Evolutionary conservation across 2,888 invertebrate species (phyloP).

Genomic region (Nephrotoma guestfalica): DNA sequence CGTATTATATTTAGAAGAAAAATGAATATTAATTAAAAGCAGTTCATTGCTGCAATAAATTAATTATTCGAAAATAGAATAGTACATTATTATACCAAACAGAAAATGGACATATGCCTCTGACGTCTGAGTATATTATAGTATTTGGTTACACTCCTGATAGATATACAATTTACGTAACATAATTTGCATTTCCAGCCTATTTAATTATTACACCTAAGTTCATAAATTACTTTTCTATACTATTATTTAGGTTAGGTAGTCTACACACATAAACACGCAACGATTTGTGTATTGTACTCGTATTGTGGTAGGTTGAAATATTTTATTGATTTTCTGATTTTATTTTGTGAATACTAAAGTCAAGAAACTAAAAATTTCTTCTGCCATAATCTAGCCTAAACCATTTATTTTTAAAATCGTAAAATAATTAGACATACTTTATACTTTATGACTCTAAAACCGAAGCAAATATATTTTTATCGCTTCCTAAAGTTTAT

Average conservation of each 20-base stretch:
- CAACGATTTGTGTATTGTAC: background rate
- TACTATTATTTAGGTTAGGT: background rate
- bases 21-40: background rate
- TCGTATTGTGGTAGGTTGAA: background rate
- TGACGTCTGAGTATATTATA: no score
- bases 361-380: no score
- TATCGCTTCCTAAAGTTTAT: background rate
- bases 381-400: background rate
- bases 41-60: background rate
- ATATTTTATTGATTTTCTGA: background rate
- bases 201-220: no score
- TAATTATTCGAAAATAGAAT: background rate
- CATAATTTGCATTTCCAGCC: background rate
- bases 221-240: no score
- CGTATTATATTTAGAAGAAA: no score
- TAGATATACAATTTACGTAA: no score
- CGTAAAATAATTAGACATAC: background rate
- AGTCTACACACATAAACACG: background rate
- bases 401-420: background rate
- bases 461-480: background rate
- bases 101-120: no score
- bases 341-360: background rate
- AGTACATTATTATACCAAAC: no score
- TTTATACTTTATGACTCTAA: background rate
- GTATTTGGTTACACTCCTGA: no score